These are phyloP conservation scores for Chorisops tibialis DNA, from an alignment of 2,888 invertebrate species.

Conservation along the genomic window DNA sequence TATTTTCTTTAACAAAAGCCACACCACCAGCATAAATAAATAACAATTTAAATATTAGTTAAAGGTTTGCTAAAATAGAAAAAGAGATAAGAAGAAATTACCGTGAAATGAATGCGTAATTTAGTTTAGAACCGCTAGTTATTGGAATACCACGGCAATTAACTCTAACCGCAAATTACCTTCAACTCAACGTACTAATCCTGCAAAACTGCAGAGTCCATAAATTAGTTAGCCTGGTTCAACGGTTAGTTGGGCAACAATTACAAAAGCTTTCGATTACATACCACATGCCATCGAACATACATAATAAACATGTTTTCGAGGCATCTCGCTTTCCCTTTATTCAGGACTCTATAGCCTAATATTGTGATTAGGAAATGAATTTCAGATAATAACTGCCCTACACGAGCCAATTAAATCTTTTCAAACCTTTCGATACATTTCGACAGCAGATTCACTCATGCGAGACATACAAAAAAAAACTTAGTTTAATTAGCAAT, in stretches of 20 bases:
- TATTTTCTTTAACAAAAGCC: no score
- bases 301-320: background rate
- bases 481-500: conserved; percentile 4
- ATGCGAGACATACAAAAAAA: background rate
- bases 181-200: background rate
- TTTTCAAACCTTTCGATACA: background rate
- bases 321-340: background rate
- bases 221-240: background rate
- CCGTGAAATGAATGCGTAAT: background rate
- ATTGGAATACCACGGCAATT: conserved; percentile 5
- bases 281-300: background rate
- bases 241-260: background rate
- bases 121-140: conserved; percentile 2
- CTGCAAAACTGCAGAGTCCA: no score
- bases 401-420: background rate
- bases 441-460: background rate
- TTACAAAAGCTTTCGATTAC: conserved; percentile 1
- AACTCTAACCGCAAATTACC: background rate
- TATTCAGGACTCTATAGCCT: no score
- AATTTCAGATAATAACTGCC: background rate
- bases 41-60: conserved; percentile 4
- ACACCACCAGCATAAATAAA: no score
- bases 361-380: background rate
- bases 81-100: background rate
- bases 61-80: background rate